These are phyloP conservation scores for Nomada goodeniana DNA, from an alignment of 2,888 invertebrate genomes.

Conservation along the genomic window DNA sequence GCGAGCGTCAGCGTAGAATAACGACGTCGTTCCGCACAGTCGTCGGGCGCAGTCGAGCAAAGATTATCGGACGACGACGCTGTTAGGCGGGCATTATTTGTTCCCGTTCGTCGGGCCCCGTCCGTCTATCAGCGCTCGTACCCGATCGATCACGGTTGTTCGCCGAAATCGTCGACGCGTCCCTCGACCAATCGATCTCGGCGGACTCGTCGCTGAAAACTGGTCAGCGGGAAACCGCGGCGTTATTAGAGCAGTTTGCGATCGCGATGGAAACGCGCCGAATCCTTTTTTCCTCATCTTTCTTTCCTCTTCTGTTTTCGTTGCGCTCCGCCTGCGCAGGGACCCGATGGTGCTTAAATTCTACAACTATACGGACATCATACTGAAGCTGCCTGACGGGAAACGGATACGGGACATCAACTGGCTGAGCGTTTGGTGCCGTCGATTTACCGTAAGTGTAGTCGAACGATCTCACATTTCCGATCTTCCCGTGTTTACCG, in stretches of 20 bases:
- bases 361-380: slow-evolving; percentile 92
- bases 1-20: neutral
- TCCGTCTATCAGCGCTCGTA: neutral
- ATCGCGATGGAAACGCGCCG: neutral
- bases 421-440: slow-evolving; percentile 97
- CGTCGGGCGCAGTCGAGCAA: neutral
- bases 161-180: slow-evolving; percentile 22
- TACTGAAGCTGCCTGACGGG: slow-evolving; percentile 93
- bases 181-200: neutral
- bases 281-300: neutral
- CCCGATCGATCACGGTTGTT: slow-evolving; percentile 27
- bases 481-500: neutral
- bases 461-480: neutral
- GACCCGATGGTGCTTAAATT: slow-evolving; percentile 92
- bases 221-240: slow-evolving; percentile 6
- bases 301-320: neutral
- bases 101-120: neutral
- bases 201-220: neutral
- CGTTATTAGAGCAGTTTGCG: slow-evolving; percentile 22
- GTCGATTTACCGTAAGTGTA: slow-evolving; percentile 93
- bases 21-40: neutral
- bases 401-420: slow-evolving; percentile 94
- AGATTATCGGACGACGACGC: slow-evolving; percentile 3
- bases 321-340: slow-evolving; percentile 85
- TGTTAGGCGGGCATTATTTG: slow-evolving; percentile 15